These are phyloP conservation scores for Patella pellucida DNA, from an alignment of 2,888 invertebrate species.

Conservation along the genomic window DNA sequence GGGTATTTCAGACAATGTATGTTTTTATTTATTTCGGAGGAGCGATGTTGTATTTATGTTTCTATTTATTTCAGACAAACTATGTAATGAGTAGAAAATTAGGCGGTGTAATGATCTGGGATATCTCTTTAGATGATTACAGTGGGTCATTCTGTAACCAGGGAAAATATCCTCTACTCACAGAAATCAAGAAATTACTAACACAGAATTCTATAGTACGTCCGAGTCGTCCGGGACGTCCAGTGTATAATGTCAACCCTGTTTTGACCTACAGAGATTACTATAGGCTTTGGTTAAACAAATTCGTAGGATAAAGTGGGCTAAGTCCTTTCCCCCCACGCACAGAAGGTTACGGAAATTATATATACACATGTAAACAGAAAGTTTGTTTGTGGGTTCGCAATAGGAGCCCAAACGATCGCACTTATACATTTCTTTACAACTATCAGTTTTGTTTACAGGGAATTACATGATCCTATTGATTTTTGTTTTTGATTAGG, in stretches of 20 bases:
- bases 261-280: not conserved
- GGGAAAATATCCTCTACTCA: not conserved
- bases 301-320: not conserved
- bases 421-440: no score
- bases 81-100: not conserved
- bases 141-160: not conserved
- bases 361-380: no score
- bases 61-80: not conserved
- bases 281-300: constrained; percentile 2
- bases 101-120: not conserved
- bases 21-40: no score
- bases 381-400: no score
- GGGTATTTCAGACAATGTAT: no score
- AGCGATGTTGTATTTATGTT: not conserved
- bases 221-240: not conserved
- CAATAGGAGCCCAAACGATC: no score
- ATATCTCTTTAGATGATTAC: not conserved
- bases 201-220: not conserved
- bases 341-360: no score
- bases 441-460: no score
- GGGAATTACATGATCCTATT: no score
- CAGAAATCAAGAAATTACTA: not conserved
- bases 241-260: not conserved
- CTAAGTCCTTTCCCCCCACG: no score
- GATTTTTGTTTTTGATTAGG: no score